phyloP scores from a whole-genome alignment of 1,140 invertebrate species.

The Drosophila burlai region DNA sequence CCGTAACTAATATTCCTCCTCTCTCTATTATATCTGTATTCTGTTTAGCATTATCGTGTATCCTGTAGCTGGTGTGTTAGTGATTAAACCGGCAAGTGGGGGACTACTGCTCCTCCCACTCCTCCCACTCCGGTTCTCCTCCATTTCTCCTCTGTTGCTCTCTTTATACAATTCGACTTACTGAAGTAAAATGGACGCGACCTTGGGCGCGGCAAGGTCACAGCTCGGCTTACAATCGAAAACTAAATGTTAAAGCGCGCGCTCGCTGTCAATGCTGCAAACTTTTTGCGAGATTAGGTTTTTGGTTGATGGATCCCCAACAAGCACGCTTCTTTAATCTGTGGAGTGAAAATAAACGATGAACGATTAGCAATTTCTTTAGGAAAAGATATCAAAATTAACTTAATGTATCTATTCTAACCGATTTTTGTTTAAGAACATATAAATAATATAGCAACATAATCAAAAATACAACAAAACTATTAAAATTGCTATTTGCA shows the following conservation, averaged over 20 bases:
- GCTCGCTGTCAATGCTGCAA: slow-evolving; percentile 71
- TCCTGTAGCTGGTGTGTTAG: slow-evolving; percentile 45
- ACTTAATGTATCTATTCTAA: not conserved
- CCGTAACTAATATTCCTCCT: slow-evolving; percentile 70
- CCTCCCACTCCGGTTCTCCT: slow-evolving; percentile 1
- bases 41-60: slow-evolving; percentile 38
- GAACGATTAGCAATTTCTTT: not conserved
- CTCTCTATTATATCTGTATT: slow-evolving; percentile 49
- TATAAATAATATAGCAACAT: not conserved
- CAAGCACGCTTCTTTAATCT: slow-evolving; percentile 64
- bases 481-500: too few relatives aligned
- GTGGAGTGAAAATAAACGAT: not conserved
- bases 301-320: slow-evolving; percentile 77
- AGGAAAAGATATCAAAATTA: not conserved
- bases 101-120: slow-evolving; percentile 5
- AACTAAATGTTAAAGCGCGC: slow-evolving; percentile 73
- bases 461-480: not conserved
- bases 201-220: slow-evolving; percentile 34
- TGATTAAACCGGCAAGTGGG: slow-evolving; percentile 24
- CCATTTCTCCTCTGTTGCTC: slow-evolving; percentile 1
- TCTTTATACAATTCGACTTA: slow-evolving; percentile 44
- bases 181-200: slow-evolving; percentile 38
- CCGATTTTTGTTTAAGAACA: not conserved
- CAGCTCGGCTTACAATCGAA: slow-evolving; percentile 42
- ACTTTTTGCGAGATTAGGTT: slow-evolving; percentile 78